Evolutionary conservation across 2,888 invertebrate genomes (phyloP).

Genomic region (Coleophora flavipennella): DNA sequence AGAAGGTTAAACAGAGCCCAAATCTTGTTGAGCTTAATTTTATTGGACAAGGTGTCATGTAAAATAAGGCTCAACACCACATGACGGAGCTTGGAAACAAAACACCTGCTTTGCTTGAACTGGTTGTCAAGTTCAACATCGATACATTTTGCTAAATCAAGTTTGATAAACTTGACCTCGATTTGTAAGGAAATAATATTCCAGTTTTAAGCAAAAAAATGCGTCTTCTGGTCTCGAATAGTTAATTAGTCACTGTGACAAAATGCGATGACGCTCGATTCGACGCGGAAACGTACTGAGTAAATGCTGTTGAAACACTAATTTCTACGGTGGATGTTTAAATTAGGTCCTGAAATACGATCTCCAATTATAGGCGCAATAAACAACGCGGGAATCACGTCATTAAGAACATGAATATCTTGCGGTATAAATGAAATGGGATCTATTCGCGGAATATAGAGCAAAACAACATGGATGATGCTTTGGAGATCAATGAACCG

Average conservation of each 20-base stretch:
- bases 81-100: background rate
- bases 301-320: slow-evolving; percentile 22
- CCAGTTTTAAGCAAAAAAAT: slow-evolving; percentile 3
- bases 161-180: slow-evolving; percentile 17
- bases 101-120: background rate
- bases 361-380: background rate
- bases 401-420: slow-evolving; percentile 1
- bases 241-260: slow-evolving; percentile 35
- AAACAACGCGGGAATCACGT: background rate
- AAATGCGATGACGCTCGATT: slow-evolving; percentile 28
- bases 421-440: slow-evolving; percentile 5
- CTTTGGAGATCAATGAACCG: slow-evolving; percentile 27
- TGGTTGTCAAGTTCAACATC: too few species aligned
- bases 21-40: slow-evolving; percentile 7
- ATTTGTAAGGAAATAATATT: slow-evolving; percentile 21
- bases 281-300: slow-evolving; percentile 22
- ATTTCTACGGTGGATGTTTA: slow-evolving; percentile 20
- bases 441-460: slow-evolving; percentile 8
- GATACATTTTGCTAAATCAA: too few species aligned
- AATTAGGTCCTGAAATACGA: slow-evolving; percentile 10
- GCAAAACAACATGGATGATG: slow-evolving; percentile 11
- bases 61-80: too few species aligned
- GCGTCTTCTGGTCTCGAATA: slow-evolving; percentile 22
- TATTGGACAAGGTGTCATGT: slow-evolving; percentile 1
- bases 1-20: slow-evolving; percentile 13